A percentile compares a stretch with the other conserved stretches of the same genome.
Evolutionary conservation across 2,888 invertebrate species (phyloP).

Genomic region (Drosophila pegasa): DNA sequence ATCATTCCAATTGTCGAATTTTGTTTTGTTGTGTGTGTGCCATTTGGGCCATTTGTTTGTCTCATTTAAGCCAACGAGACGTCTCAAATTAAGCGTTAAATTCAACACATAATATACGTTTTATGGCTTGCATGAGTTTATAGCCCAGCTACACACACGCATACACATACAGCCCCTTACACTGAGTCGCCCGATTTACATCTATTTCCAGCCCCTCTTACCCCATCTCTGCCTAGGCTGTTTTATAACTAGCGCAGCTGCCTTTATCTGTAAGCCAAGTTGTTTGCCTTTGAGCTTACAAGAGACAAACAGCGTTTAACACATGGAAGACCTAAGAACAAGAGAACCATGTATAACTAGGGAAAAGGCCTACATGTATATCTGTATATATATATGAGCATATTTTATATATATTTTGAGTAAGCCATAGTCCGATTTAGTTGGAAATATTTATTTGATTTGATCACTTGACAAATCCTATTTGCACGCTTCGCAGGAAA

Average conservation of each 20-base stretch:
- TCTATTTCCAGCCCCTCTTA: background rate
- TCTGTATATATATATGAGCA: background rate
- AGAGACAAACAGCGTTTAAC: conserved; percentile 61
- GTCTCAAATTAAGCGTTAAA: conserved; percentile 66
- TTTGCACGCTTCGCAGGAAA: conserved; percentile 74
- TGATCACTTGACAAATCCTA: conserved; percentile 75
- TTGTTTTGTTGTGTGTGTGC: conserved; percentile 15
- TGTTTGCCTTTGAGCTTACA: conserved; percentile 72
- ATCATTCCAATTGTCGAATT: conserved; percentile 2
- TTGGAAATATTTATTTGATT: conserved; percentile 46
- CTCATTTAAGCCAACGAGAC: conserved; percentile 42
- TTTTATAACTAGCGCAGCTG: conserved; percentile 13
- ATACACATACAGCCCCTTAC: background rate
- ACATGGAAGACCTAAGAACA: conserved; percentile 7
- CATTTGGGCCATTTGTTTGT: conserved; percentile 27
- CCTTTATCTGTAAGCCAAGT: conserved; percentile 43
- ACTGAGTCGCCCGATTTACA: background rate
- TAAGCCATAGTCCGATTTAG: conserved; percentile 38
- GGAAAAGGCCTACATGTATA: background rate
- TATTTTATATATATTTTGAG: conserved; percentile 2
- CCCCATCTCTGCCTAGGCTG: too few species aligned
- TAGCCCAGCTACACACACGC: conserved; percentile 36
- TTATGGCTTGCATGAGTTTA: conserved; percentile 60
- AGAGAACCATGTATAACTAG: conserved; percentile 14
- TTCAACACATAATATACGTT: conserved; percentile 73